Conservation (phyloP, 2,797 vertebrate genomes). For the Urocyon cinereoargenteus region DNA sequence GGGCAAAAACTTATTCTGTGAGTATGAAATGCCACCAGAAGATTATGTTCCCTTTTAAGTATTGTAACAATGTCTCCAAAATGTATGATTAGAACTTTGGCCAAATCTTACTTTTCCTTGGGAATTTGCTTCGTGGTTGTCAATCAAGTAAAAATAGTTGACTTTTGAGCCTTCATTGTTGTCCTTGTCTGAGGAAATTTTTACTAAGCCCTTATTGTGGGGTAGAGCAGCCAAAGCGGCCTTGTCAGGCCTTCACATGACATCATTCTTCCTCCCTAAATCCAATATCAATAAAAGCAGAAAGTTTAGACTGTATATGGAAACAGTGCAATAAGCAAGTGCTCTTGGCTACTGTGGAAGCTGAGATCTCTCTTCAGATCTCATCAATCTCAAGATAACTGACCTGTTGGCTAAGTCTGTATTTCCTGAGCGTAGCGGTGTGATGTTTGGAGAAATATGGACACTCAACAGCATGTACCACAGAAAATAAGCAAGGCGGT, state of each 20-base stretch:
- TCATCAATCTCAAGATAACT: slow-evolving; percentile 11
- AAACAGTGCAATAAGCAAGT: slow-evolving; percentile 3
- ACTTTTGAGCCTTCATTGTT: background rate
- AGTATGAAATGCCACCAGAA: background rate
- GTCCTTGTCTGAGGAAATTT: slow-evolving; percentile 37
- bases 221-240: background rate
- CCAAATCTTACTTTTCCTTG: slow-evolving; percentile 53
- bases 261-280: slow-evolving; percentile 32
- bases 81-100: slow-evolving; percentile 8
- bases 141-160: slow-evolving; percentile 60
- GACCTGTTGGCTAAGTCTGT: background rate
- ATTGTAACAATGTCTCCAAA: background rate
- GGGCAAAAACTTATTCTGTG: background rate
- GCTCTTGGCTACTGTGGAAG: background rate
- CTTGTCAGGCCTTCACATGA: slow-evolving; percentile 18
- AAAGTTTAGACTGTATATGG: background rate
- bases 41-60: slow-evolving; percentile 28
- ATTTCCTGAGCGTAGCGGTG: background rate
- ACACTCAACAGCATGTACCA: background rate
- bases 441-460: background rate
- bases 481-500: background rate
- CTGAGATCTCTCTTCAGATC: background rate
- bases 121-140: slow-evolving; percentile 39
- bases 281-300: slow-evolving; percentile 52
- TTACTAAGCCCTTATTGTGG: slow-evolving; percentile 6